Percentiles rank a stretch among this genome's conserved stretches.
These are phyloP conservation scores for Antedon mediterranea DNA, from an alignment of 53 echinoderm and acorn worm species.

Conservation along the genomic window DNA sequence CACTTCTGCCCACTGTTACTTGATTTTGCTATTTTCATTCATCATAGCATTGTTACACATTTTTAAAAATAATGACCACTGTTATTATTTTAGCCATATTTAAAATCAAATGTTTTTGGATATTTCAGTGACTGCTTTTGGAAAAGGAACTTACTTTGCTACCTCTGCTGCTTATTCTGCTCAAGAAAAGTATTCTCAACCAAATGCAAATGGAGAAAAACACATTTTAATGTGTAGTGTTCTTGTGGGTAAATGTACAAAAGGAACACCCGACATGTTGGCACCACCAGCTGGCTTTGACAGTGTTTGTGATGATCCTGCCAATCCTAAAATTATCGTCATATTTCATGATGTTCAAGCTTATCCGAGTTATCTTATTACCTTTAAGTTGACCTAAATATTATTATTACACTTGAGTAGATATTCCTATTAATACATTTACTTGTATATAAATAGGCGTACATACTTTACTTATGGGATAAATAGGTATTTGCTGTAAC, in stretches of 20 bases:
- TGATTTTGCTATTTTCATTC: no score
- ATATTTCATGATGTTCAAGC: background rate
- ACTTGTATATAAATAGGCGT: no score
- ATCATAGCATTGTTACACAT: no score
- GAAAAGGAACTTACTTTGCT: constrained; percentile 43
- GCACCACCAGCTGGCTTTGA: background rate
- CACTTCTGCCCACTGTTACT: no score
- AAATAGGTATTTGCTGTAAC: no score
- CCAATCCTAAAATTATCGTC: background rate
- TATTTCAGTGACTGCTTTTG: constrained; percentile 24
- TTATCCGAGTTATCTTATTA: no score
- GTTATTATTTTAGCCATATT: background rate
- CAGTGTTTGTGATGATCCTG: background rate
- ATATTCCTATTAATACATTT: no score
- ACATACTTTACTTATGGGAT: no score
- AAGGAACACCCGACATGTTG: constrained; percentile 4
- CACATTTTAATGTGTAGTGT: constrained; percentile 26
- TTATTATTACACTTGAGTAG: no score
- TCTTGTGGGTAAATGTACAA: constrained; percentile 28
- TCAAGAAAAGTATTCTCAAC: background rate
- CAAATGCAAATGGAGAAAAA: constrained; percentile 8
- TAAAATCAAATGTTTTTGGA: background rate
- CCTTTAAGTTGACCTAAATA: no score
- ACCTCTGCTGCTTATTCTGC: constrained; percentile 17
- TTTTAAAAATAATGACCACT: no score